phyloP scores from a whole-genome alignment of 2,888 invertebrate species.

The Endotricha flammealis region DNA sequence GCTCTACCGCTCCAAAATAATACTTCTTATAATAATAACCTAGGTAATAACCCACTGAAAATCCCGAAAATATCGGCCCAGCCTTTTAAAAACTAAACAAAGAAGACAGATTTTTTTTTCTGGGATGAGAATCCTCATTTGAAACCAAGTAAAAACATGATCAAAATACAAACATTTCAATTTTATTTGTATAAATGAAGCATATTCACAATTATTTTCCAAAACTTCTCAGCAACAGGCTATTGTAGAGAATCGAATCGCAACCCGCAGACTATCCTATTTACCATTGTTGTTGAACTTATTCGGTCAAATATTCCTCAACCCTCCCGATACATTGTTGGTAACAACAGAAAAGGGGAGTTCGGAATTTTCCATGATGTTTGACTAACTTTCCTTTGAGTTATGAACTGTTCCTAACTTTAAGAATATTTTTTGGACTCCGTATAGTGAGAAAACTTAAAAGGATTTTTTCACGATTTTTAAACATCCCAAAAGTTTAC shows the following conservation, averaged over 20 bases:
- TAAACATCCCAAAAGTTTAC: not conserved
- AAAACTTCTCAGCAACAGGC: not conserved
- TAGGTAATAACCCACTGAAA: too few relatives aligned
- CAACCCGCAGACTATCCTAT: conserved; percentile 4
- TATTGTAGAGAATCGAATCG: not conserved
- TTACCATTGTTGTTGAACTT: conserved; percentile 3
- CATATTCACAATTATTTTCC: too few relatives aligned
- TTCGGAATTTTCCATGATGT: conserved; percentile 15
- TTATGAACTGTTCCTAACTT: conserved; percentile 15
- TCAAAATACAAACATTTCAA: too few relatives aligned
- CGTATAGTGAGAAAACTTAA: not conserved
- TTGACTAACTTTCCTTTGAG: conserved; percentile 17
- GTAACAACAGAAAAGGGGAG: conserved; percentile 11
- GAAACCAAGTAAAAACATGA: too few relatives aligned
- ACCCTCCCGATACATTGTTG: conserved; percentile 12
- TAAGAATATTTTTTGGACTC: conserved; percentile 11
- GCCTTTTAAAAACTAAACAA: too few relatives aligned
- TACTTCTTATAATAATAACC: too few relatives aligned
- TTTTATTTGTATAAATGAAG: too few relatives aligned
- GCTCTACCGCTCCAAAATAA: too few relatives aligned
- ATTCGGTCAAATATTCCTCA: conserved; percentile 12
- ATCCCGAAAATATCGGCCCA: too few relatives aligned
- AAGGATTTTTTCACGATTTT: not conserved
- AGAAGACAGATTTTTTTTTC: too few relatives aligned
- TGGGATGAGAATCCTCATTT: too few relatives aligned